These are phyloP conservation scores for Zophobas atratus DNA, from an alignment of 1,140 invertebrate genomes.

Conservation along the genomic window DNA sequence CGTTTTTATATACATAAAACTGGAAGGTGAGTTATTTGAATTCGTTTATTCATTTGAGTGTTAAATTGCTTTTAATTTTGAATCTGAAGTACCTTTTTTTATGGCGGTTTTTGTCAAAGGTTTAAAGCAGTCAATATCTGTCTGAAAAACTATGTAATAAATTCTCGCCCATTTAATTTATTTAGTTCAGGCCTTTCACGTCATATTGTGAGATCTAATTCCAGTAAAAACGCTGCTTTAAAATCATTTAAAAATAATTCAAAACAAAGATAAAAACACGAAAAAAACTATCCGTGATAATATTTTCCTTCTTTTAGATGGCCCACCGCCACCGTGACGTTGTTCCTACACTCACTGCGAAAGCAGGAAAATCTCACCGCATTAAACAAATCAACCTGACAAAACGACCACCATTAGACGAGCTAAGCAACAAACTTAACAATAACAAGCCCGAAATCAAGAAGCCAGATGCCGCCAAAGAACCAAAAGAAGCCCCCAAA, in stretches of 20 bases:
- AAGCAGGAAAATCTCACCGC: constrained; percentile 30
- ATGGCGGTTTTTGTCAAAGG: background rate
- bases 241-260: background rate
- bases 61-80: too few relatives aligned
- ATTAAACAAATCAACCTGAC: constrained; percentile 14
- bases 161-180: background rate
- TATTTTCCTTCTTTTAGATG: constrained; percentile 35
- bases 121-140: background rate
- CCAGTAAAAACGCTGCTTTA: too few relatives aligned
- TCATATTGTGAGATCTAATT: too few relatives aligned
- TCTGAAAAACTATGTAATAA: too few relatives aligned
- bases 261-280: too few relatives aligned
- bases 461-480: background rate
- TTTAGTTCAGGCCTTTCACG: background rate
- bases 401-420: constrained; percentile 56
- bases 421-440: constrained; percentile 55
- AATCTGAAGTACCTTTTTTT: constrained; percentile 3
- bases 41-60: background rate
- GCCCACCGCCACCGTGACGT: constrained; percentile 33
- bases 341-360: background rate
- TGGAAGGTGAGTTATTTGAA: background rate
- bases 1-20: background rate
- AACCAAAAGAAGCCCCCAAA: background rate
- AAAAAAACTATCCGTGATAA: too few relatives aligned
- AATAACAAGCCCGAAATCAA: background rate